Evolutionary conservation across 2,113 vertebrate species (phyloP), one percentile per base, ranked within the genome.

Genomic region (Rhombomys opimus): DNA sequence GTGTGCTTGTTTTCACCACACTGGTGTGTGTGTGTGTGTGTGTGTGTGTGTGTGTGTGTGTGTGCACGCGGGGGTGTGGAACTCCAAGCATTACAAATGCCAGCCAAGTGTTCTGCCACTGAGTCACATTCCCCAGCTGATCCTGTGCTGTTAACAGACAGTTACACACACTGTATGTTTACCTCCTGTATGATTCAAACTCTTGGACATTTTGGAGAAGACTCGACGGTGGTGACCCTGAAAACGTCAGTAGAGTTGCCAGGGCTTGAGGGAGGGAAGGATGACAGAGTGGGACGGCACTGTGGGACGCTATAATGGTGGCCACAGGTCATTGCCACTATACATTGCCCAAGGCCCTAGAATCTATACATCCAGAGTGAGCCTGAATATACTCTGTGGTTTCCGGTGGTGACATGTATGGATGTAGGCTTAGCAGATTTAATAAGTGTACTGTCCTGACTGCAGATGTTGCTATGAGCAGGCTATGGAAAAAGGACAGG

Each of bases 281-380:
- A 61, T 41, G 41, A 54, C 22, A 84, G 57, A 38, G 35, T 0
- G 35, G 20, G 32, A 12, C 10, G 41, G 25, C 63, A 70, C 5
- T 8, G 50, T 22, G 18, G 25, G 50, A 76, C 10, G 14, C n/a
- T 9, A 20, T 38, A 17, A 41, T 15, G 20, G 41, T 20, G 14
- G 27, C 2, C 12, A 2, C 0, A 0, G 11, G 57, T 32, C 41
- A 52, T 17, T 8, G 15, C 50, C 3, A 20, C 7, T 2, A 17
- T 5, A 25, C 65, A 38, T 18, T 41, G 54, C 50, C 84, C 76
- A 46, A 8, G 61, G 18, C 41, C 73, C 7, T 7, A 38, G 54
- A 30, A 50, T 22, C 9, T 7, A 25, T 52, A 72, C 52, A 78
- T 13, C 32, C 23, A 27, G 4, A 30, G 50, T 61, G 52, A 87